phyloP scores from a whole-genome alignment of 2,113 vertebrate species.

The Casuarius casuarius region DNA sequence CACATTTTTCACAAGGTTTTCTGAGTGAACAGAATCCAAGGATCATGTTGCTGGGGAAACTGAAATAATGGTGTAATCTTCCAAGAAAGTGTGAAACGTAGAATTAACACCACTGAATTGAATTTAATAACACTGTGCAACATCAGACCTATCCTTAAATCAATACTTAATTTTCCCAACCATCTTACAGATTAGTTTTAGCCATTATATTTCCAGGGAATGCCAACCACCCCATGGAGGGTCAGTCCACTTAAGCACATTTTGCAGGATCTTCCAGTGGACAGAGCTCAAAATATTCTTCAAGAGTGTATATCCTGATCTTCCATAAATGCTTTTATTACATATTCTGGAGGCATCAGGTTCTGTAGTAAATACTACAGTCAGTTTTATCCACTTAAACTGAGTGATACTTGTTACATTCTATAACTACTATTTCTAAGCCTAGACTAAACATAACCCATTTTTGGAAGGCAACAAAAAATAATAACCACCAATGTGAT shows the following conservation, averaged over 20 bases:
- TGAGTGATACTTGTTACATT: background rate
- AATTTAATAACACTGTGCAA: constrained; percentile 70
- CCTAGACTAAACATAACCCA: background rate
- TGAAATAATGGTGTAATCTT: constrained; percentile 67
- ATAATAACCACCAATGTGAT: background rate
- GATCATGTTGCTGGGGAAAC: constrained; percentile 16
- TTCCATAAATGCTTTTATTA: background rate
- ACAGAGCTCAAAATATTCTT: constrained; percentile 31
- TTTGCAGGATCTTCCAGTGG: constrained; percentile 33
- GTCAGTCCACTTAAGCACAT: background rate
- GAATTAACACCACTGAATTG: constrained; percentile 73
- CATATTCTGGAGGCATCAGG: background rate
- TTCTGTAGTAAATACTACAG: background rate
- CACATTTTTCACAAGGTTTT: constrained; percentile 21
- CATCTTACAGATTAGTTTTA: constrained; percentile 35
- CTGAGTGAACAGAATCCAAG: background rate
- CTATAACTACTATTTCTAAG: background rate
- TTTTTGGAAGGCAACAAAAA: background rate
- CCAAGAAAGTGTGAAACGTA: constrained; percentile 58
- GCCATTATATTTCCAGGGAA: constrained; percentile 48
- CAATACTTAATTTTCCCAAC: constrained; percentile 81
- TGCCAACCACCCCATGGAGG: background rate
- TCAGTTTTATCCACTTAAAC: background rate
- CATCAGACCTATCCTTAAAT: constrained; percentile 64
- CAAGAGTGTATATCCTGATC: background rate